Base-by-base conservation (phyloP, 2,888 invertebrate species). In the Chymomyza fuscimana region DNA sequence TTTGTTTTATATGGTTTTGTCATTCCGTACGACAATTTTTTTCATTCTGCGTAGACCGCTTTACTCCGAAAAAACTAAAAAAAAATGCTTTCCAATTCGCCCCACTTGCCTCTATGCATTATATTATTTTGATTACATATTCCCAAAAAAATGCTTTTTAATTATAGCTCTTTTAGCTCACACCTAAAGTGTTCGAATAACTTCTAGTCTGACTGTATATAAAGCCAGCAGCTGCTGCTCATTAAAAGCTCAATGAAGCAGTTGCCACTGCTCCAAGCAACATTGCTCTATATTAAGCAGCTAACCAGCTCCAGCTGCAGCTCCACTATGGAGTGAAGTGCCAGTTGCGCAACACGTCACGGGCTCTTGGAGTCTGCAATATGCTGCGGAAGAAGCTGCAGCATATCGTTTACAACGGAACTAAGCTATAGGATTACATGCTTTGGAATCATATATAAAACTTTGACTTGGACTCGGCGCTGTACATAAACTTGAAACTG, bases 351-450 rank as follows among this genome's bases (percentile, higher is more conserved):
- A 58, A 58, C 58, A 25, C 1, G 29, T 58, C 32, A 58, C 29
- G 29, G 58, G 58, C 56, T n/a, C 51, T 51, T 51, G 51, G 51
- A 1, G 15, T 51, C 15, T 9, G 16, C 16, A 63, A 72, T 77
- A 59, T 16, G 71, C 32, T 60, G 54, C 9, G 51, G 58, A 9
- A 29, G 58, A 22, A 22, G 58, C 29, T 22, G 25, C 25, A 22
- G 58, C 22, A 62, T 74, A 80, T 80, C 69, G 10, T 29, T 80
- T 76, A 71, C 79, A 78, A 62, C 71, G 76, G 71, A 76, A 76
- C 71, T 65, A 32, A n/a, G n/a, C 60, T 64, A 64, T 80, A 59
- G n/a, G 9, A 65, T 80, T 76, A 72, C 76, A n/a, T 22, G 36
- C 56, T 4, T n/a, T n/a, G 29, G n/a, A 2, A 7, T n/a, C 54